Conservation (phyloP, 2,113 vertebrate genomes). For the Mobula birostris region DNA sequence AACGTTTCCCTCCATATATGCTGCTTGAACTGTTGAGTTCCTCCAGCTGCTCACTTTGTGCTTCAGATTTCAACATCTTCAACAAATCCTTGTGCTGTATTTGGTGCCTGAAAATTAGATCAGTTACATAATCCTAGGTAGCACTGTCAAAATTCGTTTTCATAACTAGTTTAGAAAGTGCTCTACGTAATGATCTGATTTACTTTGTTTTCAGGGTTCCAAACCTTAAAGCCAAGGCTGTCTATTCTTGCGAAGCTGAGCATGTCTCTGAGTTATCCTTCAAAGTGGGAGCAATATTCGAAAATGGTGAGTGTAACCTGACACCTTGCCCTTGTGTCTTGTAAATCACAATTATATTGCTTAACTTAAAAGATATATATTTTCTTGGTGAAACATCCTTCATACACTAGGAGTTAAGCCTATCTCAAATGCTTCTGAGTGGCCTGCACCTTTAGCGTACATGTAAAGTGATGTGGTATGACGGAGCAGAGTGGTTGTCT, state of each 20-base stretch:
- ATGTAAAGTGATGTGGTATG: neutral
- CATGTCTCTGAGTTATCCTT: constrained; percentile 94
- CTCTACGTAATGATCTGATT: neutral
- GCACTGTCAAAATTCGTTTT: neutral
- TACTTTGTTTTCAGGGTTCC: constrained; percentile 59
- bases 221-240: constrained; percentile 80
- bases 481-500: neutral
- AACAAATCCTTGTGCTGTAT: neutral
- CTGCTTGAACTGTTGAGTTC: no score
- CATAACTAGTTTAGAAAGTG: neutral
- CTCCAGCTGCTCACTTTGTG: no score
- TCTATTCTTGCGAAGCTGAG: constrained; percentile 90
- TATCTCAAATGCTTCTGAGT: neutral
- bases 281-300: constrained; percentile 89
- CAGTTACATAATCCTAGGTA: neutral
- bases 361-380: neutral
- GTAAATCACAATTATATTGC: neutral
- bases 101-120: constrained; percentile 1
- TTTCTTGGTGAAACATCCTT: neutral
- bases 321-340: neutral
- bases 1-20: no score
- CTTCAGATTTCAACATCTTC: no score
- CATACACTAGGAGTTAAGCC: neutral
- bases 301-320: constrained; percentile 79
- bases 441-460: neutral